phyloP scores from a whole-genome alignment of 2,113 vertebrate genomes.

The Tichodroma muraria region DNA sequence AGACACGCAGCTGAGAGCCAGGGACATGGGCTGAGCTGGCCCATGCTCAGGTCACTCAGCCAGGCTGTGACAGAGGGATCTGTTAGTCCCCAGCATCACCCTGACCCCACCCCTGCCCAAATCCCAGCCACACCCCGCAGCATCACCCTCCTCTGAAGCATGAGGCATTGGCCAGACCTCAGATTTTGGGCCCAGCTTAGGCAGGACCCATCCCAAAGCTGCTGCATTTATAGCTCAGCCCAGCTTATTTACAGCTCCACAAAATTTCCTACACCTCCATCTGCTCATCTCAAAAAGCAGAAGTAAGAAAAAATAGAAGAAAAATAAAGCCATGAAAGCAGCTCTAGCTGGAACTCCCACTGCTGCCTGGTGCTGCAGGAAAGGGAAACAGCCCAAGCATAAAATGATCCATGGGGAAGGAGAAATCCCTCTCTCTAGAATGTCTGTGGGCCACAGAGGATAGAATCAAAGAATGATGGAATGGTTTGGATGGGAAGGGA shows the following conservation, averaged over 20 bases:
- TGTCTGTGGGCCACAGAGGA: background rate
- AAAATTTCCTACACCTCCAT: background rate
- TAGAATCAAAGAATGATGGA: background rate
- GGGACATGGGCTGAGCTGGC: background rate
- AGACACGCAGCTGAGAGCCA: background rate
- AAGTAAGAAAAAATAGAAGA: background rate
- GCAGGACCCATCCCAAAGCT: background rate
- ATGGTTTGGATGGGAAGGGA: background rate
- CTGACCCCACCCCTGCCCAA: background rate
- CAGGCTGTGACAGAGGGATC: background rate
- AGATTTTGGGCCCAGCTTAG: background rate
- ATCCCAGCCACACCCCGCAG: background rate
- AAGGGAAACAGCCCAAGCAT: background rate
- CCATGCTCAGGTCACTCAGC: accelerated
- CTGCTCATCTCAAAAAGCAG: background rate
- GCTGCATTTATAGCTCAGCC: background rate
- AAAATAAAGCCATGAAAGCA: background rate
- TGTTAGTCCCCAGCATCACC: background rate
- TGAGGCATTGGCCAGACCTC: accelerated
- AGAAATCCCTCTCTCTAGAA: background rate
- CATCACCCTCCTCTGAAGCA: background rate
- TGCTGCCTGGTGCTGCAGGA: background rate
- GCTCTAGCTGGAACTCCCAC: background rate
- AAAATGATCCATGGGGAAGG: background rate
- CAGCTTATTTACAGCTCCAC: background rate